Evolutionary conservation across 2,113 vertebrate genomes (phyloP).

Genomic region (Hystrix brachyura): DNA sequence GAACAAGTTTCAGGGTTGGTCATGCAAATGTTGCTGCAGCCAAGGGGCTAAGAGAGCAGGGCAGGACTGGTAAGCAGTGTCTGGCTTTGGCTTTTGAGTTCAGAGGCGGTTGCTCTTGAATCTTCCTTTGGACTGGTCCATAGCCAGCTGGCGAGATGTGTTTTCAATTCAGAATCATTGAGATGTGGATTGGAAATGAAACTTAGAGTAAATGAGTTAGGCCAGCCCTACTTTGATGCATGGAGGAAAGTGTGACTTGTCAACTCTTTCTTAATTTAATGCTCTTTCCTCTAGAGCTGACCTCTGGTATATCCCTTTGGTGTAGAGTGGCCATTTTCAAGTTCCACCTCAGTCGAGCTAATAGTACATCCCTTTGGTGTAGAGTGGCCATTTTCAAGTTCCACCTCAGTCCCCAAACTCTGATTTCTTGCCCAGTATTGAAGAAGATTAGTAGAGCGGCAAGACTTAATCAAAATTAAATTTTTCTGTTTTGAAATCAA

Average conservation of each 20-base stretch:
- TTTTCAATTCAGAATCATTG: neutral
- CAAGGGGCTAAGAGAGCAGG: neutral
- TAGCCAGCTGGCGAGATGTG: neutral
- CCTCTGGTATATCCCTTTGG: neutral
- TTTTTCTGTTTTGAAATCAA: slow-evolving; percentile 75
- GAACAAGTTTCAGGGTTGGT: slow-evolving; percentile 46
- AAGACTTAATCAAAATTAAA: slow-evolving; percentile 65
- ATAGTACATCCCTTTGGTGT: neutral
- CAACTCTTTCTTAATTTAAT: neutral
- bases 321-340: neutral
- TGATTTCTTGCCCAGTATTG: neutral
- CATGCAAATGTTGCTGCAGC: neutral
- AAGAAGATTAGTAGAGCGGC: neutral
- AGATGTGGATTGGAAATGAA: neutral
- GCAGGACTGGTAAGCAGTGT: accelerated
- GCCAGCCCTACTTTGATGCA: neutral
- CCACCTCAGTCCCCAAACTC: neutral
- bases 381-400: neutral
- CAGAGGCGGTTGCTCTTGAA: neutral
- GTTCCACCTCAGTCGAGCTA: neutral
- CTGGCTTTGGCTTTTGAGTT: neutral
- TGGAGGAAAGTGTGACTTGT: neutral
- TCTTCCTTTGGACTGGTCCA: neutral
- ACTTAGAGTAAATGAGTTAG: neutral
- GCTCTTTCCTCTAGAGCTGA: neutral